A percentile compares a stretch with the other conserved stretches of the same genome.
These are phyloP conservation scores for Progne subis DNA, from an alignment of 2,113 vertebrate species.

Conservation along the genomic window DNA sequence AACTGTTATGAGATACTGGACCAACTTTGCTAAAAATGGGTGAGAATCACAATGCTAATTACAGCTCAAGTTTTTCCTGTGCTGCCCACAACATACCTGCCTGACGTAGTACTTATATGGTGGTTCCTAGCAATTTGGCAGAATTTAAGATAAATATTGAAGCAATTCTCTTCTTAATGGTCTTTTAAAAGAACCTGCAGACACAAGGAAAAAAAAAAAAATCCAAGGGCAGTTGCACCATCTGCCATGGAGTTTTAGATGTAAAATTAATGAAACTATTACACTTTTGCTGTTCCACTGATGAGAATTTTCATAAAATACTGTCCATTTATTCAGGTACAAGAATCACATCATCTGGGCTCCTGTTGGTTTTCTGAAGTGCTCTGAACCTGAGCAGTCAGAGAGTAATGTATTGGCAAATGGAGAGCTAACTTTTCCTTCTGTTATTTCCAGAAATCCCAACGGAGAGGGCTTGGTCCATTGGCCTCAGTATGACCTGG, in stretches of 20 bases:
- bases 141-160: not conserved
- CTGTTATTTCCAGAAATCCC: slow-evolving; percentile 58
- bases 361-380: not conserved
- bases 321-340: not conserved
- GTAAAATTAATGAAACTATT: not conserved
- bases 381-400: not conserved
- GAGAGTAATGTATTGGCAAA: not conserved
- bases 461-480: slow-evolving; percentile 56
- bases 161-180: not conserved
- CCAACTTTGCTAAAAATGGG: slow-evolving; percentile 82
- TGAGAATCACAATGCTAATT: slow-evolving; percentile 62
- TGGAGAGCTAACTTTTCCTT: not conserved
- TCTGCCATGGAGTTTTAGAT: not conserved
- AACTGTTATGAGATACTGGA: slow-evolving; percentile 86
- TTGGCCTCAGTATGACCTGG: slow-evolving; percentile 59
- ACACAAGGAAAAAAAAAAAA: not conserved
- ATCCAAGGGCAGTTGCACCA: not conserved
- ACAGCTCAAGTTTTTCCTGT: not conserved
- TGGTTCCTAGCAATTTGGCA: not conserved
- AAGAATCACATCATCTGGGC: not conserved
- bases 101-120: not conserved
- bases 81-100: not conserved
- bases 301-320: not conserved
- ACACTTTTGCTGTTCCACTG: not conserved
- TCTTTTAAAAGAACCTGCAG: not conserved